Base-by-base conservation (phyloP, 92 coral and sea anemone species). In the Parazoanthus darwini region DNA sequence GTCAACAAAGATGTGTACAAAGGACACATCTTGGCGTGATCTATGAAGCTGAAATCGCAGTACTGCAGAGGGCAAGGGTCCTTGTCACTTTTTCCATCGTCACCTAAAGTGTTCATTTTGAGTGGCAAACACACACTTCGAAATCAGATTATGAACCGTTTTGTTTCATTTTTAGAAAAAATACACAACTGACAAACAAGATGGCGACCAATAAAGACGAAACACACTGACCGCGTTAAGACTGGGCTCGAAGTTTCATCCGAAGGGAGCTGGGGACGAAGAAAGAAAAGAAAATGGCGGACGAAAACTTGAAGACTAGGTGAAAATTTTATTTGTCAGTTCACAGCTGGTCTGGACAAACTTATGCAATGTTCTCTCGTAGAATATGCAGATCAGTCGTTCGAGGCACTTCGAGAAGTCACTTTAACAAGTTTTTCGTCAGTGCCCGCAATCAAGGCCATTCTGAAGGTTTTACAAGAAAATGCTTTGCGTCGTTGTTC, bases 11-110 rank as follows among this genome's bases (percentile, higher is more conserved):
- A 91, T 14, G 95, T 91, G 88, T 92, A 97, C 77, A 96, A 94
- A 80, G 99, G 99, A 74, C 99, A 97, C 95, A 97, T 91, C 74
- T 88, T 92, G 81, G 88, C 92, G 94, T 95, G 98, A 81, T 97
- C 99, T 63, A 97, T 96, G 80, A 91, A 80, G 59, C 92, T 93
- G 71, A 97, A 97, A 86, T 97, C 99, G 85, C 89, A 91, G 88
- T 95, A 97, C 25, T 95, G 98, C 36, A 97, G 93, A 71, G 99
- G 99, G 78, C 98, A 97, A 54, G 96, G 95, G 84, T 97, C 99
- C 84, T 94, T 92, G 38, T 97, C 99, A 80, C 94, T 82, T 78
- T 97, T 97, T 74, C 93, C 90, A 59, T 95, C 98, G 43, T 95
- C 98, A 44, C 87, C 65, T 51, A 84, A 71, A 71, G 82, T 50